Percentiles rank a stretch among this genome's conserved stretches.
Conservation (phyloP, 2,888 invertebrate species). For the Pilophorus perplexus region DNA sequence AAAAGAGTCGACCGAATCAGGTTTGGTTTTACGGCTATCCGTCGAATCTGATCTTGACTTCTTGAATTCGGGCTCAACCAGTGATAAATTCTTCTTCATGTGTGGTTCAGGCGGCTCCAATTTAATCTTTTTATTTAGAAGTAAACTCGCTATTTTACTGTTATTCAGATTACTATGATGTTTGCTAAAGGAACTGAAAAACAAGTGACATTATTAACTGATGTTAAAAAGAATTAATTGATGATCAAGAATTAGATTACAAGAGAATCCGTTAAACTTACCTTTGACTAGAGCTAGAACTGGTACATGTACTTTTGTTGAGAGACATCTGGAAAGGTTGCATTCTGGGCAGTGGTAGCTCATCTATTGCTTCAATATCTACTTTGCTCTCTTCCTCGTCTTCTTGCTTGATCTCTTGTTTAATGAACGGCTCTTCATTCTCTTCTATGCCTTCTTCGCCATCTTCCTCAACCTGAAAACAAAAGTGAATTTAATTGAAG, state of each 20-base stretch:
- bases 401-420: slow-evolving; percentile 44
- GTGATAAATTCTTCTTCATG: not conserved
- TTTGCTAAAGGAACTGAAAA: slow-evolving; percentile 15
- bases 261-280: not conserved
- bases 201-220: not conserved
- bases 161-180: not conserved
- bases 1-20: slow-evolving; percentile 21
- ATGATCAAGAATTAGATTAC: not conserved
- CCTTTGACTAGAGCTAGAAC: slow-evolving; percentile 11
- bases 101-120: slow-evolving; percentile 12
- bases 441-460: slow-evolving; percentile 41
- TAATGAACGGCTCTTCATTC: slow-evolving; percentile 20
- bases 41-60: slow-evolving; percentile 28
- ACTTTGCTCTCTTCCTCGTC: slow-evolving; percentile 47
- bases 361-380: slow-evolving; percentile 48
- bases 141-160: slow-evolving; percentile 5
- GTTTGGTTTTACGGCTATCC: slow-evolving; percentile 32
- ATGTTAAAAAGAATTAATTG: not conserved
- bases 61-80: slow-evolving; percentile 27
- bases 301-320: not conserved
- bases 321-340: no score
- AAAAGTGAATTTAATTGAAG: not conserved
- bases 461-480: slow-evolving; percentile 45
- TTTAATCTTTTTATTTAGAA: slow-evolving; percentile 33
- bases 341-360: slow-evolving; percentile 39